phyloP scores from a whole-genome alignment of 2,113 vertebrate species.

The Oostethus manadensis region DNA sequence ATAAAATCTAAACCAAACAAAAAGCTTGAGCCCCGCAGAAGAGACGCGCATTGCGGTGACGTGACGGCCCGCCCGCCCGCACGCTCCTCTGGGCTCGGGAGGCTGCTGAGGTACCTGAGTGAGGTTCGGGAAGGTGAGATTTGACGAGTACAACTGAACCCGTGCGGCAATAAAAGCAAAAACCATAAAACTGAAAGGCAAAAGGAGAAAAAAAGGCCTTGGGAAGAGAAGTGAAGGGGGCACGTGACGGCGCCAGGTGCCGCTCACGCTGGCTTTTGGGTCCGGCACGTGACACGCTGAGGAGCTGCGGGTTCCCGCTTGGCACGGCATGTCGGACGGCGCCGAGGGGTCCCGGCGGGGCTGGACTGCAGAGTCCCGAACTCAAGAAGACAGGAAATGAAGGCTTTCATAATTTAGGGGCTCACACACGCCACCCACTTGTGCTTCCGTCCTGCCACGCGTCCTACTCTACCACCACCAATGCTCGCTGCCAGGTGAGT shows the following conservation, averaged over 20 bases:
- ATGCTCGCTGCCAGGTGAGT: conserved; percentile 30
- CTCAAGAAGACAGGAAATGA: too few species aligned
- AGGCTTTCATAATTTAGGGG: too few species aligned
- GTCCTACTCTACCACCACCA: conserved; percentile 26
- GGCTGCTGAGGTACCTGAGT: conserved; percentile 42
- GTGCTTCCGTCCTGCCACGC: neutral
- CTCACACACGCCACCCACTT: too few species aligned
- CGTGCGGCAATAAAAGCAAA: conserved; percentile 32
- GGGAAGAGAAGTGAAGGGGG: too few species aligned
- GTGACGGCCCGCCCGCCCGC: too few species aligned
- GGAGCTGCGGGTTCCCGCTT: conserved; percentile 47
- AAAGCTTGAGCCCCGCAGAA: conserved; percentile 24
- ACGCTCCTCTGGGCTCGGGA: neutral
- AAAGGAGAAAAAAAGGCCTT: neutral
- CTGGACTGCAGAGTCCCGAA: too few species aligned
- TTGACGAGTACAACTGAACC: conserved; percentile 17
- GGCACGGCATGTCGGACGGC: conserved; percentile 17
- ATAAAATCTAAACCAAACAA: conserved; percentile 13
- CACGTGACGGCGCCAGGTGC: neutral
- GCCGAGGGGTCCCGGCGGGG: conserved; percentile 1
- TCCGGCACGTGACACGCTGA: neutral
- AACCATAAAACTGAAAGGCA: conserved; percentile 17
- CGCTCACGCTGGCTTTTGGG: neutral
- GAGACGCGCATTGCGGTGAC: conserved; percentile 42
- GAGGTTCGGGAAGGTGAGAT: conserved; percentile 18